Percentiles rank a stretch among this genome's conserved stretches.
phyloP scores from a whole-genome alignment of 2,888 invertebrate genomes.

The Euplexia lucipara region DNA sequence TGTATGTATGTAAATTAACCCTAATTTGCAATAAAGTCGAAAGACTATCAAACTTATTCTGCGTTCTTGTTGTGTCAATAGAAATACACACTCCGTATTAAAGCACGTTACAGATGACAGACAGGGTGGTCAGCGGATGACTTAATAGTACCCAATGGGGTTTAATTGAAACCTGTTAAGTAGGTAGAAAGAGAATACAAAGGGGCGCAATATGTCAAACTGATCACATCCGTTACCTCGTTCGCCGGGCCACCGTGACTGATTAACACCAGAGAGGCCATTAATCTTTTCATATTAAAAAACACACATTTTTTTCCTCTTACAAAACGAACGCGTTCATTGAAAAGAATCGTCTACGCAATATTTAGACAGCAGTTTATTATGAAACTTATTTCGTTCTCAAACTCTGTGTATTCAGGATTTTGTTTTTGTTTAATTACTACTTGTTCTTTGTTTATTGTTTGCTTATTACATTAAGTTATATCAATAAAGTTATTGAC shows the following conservation, averaged over 20 bases:
- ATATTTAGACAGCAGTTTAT: slow-evolving; percentile 35
- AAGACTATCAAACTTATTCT: no score
- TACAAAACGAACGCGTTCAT: slow-evolving; percentile 23
- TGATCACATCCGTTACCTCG: slow-evolving; percentile 1
- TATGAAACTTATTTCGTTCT: slow-evolving; percentile 27
- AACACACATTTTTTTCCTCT: slow-evolving; percentile 33
- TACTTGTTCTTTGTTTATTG: slow-evolving; percentile 19
- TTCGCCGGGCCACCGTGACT: not conserved
- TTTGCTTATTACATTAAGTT: slow-evolving; percentile 1
- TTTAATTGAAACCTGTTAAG: no score
- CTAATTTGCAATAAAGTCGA: no score
- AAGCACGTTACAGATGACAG: no score
- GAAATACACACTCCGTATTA: no score
- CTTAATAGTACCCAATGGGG: no score
- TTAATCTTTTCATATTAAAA: not conserved
- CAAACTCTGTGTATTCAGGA: slow-evolving; percentile 13
- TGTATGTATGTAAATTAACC: no score
- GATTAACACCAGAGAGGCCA: slow-evolving; percentile 2
- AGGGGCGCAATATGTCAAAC: not conserved
- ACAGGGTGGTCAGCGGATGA: no score
- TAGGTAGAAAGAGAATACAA: not conserved
- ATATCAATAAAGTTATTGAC: slow-evolving; percentile 16
- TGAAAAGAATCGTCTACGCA: slow-evolving; percentile 20
- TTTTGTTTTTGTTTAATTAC: slow-evolving; percentile 29
- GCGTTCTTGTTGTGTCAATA: no score